Conservation (phyloP, 2,113 vertebrate genomes). For the Alaudala cheleensis region DNA sequence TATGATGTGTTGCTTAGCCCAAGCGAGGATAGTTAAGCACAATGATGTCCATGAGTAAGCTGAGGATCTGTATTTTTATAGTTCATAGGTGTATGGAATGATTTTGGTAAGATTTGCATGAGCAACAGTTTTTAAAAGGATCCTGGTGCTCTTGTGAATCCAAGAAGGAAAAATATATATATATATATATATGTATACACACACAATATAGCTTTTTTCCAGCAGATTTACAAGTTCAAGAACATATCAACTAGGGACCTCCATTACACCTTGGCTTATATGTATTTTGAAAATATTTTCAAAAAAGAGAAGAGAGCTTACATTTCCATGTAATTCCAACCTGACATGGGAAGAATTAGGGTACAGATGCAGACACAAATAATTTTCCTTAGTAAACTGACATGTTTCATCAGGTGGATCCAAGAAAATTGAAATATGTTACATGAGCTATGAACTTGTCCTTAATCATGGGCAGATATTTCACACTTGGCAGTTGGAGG, state of each 20-base stretch:
- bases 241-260: background rate
- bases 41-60: background rate
- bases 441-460: background rate
- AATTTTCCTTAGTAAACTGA: background rate
- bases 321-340: background rate
- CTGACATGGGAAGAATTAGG: background rate
- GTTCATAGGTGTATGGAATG: background rate
- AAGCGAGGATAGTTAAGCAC: background rate
- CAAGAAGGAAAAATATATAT: background rate
- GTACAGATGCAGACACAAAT: background rate
- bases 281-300: background rate
- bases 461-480: background rate
- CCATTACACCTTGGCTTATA: background rate
- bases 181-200: too few relatives aligned
- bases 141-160: rapidly evolving
- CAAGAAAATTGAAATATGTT: background rate
- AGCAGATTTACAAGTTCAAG: background rate
- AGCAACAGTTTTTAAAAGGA: background rate
- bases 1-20: background rate
- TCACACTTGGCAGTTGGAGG: background rate
- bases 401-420: background rate
- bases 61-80: background rate
- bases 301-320: background rate
- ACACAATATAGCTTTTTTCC: background rate
- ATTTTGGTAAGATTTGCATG: background rate